Base-by-base conservation (phyloP, 2,113 vertebrate genomes). In the Microtus oregoni region DNA sequence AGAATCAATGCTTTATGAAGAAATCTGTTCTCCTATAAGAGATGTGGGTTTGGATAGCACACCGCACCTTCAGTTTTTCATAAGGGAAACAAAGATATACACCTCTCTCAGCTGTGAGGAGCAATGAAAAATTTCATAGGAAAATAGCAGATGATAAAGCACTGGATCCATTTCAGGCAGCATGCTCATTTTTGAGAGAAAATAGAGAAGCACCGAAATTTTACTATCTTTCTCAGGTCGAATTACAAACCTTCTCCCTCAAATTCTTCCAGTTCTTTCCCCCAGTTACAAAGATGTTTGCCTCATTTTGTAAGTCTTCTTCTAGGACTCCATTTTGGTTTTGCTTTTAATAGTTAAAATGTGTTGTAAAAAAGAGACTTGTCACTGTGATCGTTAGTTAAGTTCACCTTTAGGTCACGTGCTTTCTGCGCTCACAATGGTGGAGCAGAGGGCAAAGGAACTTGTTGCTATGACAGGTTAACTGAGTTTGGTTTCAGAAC, bases 381-480 rank as follows among this genome's bases (percentile, higher is more conserved):
- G 26, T 55, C 52, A 90, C 1, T 55, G 30, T 55, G 26, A 94
- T 83, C 35, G 61, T 3, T 30, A 28, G 50, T 70, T 89, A 79
- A 96, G 82, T 86, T 94, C 32, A 90, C 47, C 30, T 90, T 92
- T 55, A 76, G 87, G 76, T 91, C 50, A 91, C 72, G 70, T 55
- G 44, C 22, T 76, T 87, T 61, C 38, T 15, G 11, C 1, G 11
- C 30, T 28, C 26, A 30, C 3, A 12, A 32, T 32, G 61, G 28
- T 32, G 38, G 61, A 44, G 38, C 82, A 85, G 38, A 6, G 11
- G 38, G 58, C 38, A 85, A 65, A 65, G 58, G 61, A 15, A 65
- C 38, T 44, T 11, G 58, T 7, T 19, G 26, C 26, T 9, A 44
- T 10, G 26, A 28, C 14, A 1, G 5, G 38, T 61, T 26, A 26